Conservation (phyloP, 2,888 invertebrate genomes). For the Melinaea menophilus region DNA sequence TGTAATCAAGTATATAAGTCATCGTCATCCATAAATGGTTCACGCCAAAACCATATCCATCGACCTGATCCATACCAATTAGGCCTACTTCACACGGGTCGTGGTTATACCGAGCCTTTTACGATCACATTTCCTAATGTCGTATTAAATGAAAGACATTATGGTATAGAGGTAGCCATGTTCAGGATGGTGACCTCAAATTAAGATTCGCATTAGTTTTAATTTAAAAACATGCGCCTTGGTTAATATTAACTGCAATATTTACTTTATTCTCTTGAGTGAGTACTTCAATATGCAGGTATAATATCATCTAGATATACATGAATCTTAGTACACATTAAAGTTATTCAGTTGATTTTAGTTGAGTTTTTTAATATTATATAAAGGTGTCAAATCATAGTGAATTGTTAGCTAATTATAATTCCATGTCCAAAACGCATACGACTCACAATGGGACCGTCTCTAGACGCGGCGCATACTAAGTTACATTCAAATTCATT, state of each 20-base stretch:
- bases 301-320: no score
- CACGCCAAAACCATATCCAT: conserved; percentile 46
- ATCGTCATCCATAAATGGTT: conserved; percentile 39
- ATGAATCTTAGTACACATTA: no score
- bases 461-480: conserved; percentile 31
- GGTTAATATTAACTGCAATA: conserved; percentile 11
- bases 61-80: conserved; percentile 28
- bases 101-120: conserved; percentile 44
- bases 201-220: conserved; percentile 28
- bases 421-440: conserved; percentile 18
- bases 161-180: background rate
- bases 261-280: no score
- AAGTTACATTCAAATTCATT: conserved; percentile 33
- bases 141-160: background rate
- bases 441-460: conserved; percentile 36
- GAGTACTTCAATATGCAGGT: no score
- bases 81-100: conserved; percentile 18
- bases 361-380: background rate
- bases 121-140: conserved; percentile 30
- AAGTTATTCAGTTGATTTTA: no score
- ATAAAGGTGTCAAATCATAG: conserved; percentile 8
- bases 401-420: conserved; percentile 19
- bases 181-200: conserved; percentile 30
- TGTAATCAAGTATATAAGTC: conserved; percentile 15
- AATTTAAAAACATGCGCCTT: conserved; percentile 28